Evolutionary conservation across 2,113 vertebrate genomes (phyloP), one percentile per base, ranked within the genome.

Genomic region (Nerophis ophidion): DNA sequence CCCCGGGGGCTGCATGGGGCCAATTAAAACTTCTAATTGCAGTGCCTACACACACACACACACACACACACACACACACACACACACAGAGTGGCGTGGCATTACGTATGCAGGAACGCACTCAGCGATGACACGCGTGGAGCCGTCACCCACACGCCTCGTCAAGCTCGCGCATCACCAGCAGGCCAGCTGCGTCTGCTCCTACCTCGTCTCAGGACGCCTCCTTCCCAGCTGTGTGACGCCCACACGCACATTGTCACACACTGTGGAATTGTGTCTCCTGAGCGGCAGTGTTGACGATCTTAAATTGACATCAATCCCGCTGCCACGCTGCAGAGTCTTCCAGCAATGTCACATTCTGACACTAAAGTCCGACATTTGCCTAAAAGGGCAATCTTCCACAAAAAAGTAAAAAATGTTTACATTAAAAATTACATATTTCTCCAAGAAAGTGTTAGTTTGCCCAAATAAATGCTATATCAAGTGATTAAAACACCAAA

Each of bases 161-260:
- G 50, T 48, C 44, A 44, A 45, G 48, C 56, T 59, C 40, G 47
- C 49, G 45, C 61, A 68, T 51, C 48, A 4, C 40, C 40, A 42
- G 49, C 62, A 44, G 46, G 53, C 70, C 71, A 74, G 77, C 72
- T 74, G 64, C 55, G 56, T 52, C 35, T 38, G 68, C 66, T 81
- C 74, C 71, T 60, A 40, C 80, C 78, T 63, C 4, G n/a, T 69
- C 69, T 66, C 68, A 62, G 60, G 57, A 42, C 7, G n/a, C 60
- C 48, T 57, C 59, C 71, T 59, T 68, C 70, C 70, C 71, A 74
- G 68, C 63, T 71, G 72, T 63, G 69, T 66, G 26, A 66, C 64
- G 66, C 77, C 47, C 51, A 65, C 70, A 47, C 54, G 61, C 54
- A 61, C 70, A 65, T 60, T 58, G 53, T 65, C 57, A 42, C 33